Base-by-base conservation (phyloP, 2,797 vertebrate species). In the Myotis findleyi region DNA sequence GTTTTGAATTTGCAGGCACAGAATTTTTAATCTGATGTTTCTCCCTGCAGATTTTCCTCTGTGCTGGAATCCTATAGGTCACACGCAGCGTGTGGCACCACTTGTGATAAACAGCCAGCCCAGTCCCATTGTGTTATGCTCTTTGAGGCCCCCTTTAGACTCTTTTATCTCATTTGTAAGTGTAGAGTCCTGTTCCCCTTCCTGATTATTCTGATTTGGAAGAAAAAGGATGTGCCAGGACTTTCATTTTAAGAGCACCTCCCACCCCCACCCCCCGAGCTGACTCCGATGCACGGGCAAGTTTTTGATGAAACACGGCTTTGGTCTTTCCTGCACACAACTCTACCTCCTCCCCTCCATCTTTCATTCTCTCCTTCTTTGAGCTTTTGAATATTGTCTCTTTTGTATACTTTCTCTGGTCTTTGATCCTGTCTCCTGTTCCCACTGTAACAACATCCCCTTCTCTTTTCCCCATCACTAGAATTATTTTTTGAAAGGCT, bases 401-500 rank as follows among this genome's bases (percentile, higher is more conserved):
- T 72, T 33, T 13, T 14, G 33, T 81, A 90, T 59, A 41, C 33
- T 59, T 84, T 44, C 17, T 68, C 36, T 27, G n/a, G 38, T 33
- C 33, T 83, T 64, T 20, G 16, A 53, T 51, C n/a, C 30, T 64
- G 36, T 38, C n/a, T 55, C 7, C 10, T 81, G 0, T 76, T 9
- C 23, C 71, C 9, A 71, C 3, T 41, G 10, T 68, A 69, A 44
- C 23, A 27, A 10, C 20, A 55, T 53, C 10, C 25, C 71, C 6
- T 1, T 73, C 36, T 75, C 20, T 73, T 81, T 51, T 55, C 13
- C 10, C 23, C 41, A 30, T 83, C 23, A 30, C 44, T 69, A 47
- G 36, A 82, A 51, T 71, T 57, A n/a, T 68, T 95, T 89, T 92
- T 85, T 76, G 33, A 89, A 79, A 82, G 47, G 3, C 38, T 51